phyloP scores from a whole-genome alignment of 2,113 vertebrate genomes.

The Verasper variegatus region DNA sequence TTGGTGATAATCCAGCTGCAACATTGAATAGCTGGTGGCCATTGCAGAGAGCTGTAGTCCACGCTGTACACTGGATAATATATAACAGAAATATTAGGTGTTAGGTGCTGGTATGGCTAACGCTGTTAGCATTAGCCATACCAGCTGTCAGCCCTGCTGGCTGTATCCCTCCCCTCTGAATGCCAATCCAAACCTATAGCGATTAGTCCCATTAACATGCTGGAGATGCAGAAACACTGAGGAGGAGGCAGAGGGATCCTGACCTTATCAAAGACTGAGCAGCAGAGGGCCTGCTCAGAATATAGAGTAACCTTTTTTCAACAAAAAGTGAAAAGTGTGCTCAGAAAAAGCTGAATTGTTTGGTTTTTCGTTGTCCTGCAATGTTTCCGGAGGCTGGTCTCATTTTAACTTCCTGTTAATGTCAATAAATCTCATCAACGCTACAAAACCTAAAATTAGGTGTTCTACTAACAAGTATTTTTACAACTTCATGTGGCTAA shows the following conservation, averaged over 20 bases:
- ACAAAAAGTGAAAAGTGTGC: background rate
- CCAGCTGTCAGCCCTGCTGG: slow-evolving; percentile 7
- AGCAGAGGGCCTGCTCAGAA: slow-evolving; percentile 52
- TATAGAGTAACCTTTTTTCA: slow-evolving; percentile 37
- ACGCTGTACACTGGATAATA: background rate
- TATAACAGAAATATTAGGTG: slow-evolving; percentile 14
- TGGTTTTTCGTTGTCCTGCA: background rate
- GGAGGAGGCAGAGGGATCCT: slow-evolving; percentile 58
- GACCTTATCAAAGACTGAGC: slow-evolving; percentile 74
- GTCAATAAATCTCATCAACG: background rate
- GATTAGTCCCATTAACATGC: slow-evolving; percentile 75
- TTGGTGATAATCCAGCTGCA: too few relatives aligned
- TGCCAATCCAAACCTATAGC: slow-evolving; percentile 65
- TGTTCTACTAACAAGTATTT: background rate
- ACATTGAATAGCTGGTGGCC: too few relatives aligned
- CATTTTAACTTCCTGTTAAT: background rate
- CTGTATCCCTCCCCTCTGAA: slow-evolving; percentile 36
- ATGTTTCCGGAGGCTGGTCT: background rate
- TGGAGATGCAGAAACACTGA: slow-evolving; percentile 57
- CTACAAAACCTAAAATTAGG: background rate
- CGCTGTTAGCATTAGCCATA: slow-evolving; percentile 7
- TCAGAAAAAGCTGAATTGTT: background rate
- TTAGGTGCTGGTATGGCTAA: too few relatives aligned
- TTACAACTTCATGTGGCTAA: background rate
- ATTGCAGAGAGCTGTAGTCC: too few relatives aligned